phyloP scores from a whole-genome alignment of 2,113 vertebrate species.

The Eclectus roratus region DNA sequence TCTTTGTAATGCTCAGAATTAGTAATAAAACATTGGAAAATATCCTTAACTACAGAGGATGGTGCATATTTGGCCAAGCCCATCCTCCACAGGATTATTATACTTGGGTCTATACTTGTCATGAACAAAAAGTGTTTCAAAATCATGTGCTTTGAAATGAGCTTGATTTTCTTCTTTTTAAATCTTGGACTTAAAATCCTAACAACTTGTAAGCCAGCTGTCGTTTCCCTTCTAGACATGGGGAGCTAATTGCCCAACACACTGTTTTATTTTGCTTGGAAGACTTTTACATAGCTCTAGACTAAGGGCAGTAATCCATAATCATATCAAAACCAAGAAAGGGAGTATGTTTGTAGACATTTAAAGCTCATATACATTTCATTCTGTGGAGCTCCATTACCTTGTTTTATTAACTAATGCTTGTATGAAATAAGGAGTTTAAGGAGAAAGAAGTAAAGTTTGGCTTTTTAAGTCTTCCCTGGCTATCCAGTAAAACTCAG shows the following conservation, averaged over 20 bases:
- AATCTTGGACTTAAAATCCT: neutral
- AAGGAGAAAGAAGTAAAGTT: neutral
- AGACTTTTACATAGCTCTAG: neutral
- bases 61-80: neutral
- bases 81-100: neutral
- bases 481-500: neutral
- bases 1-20: neutral
- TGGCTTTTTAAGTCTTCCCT: neutral
- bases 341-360: neutral
- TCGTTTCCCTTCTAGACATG: neutral
- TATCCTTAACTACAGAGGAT: neutral
- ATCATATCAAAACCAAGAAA: neutral
- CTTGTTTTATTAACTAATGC: neutral
- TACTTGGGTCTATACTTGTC: neutral
- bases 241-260: neutral
- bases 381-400: neutral
- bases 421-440: neutral
- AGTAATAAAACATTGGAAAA: neutral
- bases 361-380: neutral
- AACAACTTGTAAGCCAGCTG: neutral
- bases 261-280: slow-evolving; percentile 11
- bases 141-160: neutral
- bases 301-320: neutral
- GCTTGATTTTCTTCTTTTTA: neutral
- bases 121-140: neutral